These are phyloP conservation scores for Ranitomeya imitator DNA, from an alignment of 2,113 vertebrate species.

Conservation along the genomic window DNA sequence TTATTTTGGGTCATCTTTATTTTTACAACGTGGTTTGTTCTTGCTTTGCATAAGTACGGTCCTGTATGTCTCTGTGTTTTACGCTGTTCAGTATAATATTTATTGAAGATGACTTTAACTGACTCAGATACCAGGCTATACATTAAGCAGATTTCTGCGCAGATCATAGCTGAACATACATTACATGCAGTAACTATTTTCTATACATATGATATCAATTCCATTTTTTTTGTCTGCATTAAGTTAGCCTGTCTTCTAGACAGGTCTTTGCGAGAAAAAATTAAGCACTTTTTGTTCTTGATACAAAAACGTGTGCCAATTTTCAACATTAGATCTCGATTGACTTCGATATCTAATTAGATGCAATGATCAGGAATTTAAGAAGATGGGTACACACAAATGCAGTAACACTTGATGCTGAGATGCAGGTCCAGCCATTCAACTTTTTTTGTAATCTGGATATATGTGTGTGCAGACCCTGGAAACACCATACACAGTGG, in stretches of 20 bases:
- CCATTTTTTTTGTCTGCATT: background rate
- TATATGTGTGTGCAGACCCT: too few species aligned
- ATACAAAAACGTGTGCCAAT: background rate
- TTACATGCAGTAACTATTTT: background rate
- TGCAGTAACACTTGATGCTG: too few species aligned
- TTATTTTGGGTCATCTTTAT: slow-evolving; percentile 10
- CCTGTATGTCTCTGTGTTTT: background rate
- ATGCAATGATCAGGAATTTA: background rate
- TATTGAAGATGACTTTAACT: slow-evolving; percentile 15
- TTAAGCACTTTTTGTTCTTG: background rate
- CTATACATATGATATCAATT: slow-evolving; percentile 16
- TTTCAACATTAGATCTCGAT: background rate
- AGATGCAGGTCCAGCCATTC: too few species aligned
- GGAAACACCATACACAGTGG: too few species aligned
- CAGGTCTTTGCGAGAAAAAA: background rate
- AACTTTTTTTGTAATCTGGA: too few species aligned
- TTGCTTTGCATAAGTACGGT: background rate
- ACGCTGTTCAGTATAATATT: background rate
- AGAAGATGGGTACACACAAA: background rate
- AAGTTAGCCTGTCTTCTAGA: background rate
- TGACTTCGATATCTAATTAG: background rate
- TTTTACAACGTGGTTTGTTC: background rate
- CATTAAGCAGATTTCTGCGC: slow-evolving; percentile 2
- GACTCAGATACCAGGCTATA: slow-evolving; percentile 5
- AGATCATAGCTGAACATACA: background rate